These are phyloP conservation scores for Rallus limicola DNA, from an alignment of 2,113 vertebrate genomes.

Conservation along the genomic window DNA sequence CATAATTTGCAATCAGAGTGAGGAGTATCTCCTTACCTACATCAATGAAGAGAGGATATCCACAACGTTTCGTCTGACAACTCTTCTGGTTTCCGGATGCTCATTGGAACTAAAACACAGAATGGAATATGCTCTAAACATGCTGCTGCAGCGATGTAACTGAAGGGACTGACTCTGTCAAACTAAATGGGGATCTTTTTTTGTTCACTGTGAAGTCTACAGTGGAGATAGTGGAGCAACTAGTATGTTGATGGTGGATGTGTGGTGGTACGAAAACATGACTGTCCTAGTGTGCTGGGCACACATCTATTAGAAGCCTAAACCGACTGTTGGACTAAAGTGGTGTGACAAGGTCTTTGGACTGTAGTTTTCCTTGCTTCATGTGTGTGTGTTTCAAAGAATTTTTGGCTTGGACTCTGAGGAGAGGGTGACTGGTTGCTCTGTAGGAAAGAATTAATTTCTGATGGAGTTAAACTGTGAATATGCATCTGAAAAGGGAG, in stretches of 20 bases:
- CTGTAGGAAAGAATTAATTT: conserved; percentile 75
- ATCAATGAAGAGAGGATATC: conserved; percentile 96
- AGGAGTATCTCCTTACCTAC: conserved; percentile 94
- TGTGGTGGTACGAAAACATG: conserved; percentile 84
- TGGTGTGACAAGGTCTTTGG: conserved; percentile 46
- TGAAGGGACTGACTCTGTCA: conserved; percentile 66
- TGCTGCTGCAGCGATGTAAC: conserved; percentile 93
- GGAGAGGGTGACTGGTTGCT: conserved; percentile 66
- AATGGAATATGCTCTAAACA: conserved; percentile 95
- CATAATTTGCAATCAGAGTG: conserved; percentile 91
- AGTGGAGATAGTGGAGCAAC: conserved; percentile 52
- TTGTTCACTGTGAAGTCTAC: conserved; percentile 76
- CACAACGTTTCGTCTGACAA: conserved; percentile 87
- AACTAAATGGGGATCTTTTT: conserved; percentile 40
- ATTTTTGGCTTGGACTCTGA: conserved; percentile 48
- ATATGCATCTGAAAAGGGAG: conserved; percentile 71
- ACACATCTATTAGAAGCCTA: conserved; percentile 73
- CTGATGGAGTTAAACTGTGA: conserved; percentile 82
- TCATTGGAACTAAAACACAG: conserved; percentile 87
- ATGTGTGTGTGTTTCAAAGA: conserved; percentile 21
- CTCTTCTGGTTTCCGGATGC: conserved; percentile 88
- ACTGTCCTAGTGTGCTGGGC: conserved; percentile 81
- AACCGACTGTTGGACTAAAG: conserved; percentile 62
- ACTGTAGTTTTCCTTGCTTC: conserved; percentile 55
- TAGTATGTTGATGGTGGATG: conserved; percentile 74